Evolutionary conservation across 2,113 vertebrate genomes (phyloP), one percentile per base, ranked within the genome.

Genomic region (Andinoacara biseriatus): DNA sequence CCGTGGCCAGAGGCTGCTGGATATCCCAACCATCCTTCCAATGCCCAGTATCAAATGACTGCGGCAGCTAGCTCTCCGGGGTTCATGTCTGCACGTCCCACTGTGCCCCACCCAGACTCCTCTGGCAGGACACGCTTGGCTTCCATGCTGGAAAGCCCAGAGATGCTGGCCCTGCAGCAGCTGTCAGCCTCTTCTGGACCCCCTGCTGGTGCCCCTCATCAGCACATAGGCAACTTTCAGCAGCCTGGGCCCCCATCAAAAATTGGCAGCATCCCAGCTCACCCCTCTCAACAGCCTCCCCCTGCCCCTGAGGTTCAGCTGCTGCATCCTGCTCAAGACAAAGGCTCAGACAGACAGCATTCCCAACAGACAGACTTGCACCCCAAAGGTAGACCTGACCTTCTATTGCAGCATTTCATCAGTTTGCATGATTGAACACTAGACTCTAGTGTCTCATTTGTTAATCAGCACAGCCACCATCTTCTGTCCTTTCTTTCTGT

Each of bases 81-180:
- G 29, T 85, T 90, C 15, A 54, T 86, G 84, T 80, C 93, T 3
- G 52, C 93, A 63, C 84, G 80, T 69, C 82, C 87, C 80, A 63
- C 89, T 91, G 0, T 31, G 87, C 0, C 79, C 94, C 0, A 79
- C 93, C 75, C 96, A 92, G 95, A 96, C 82, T 95, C 96, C 63
- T 86, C 90, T 46, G 62, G 89, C 8, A 95, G 96, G 87, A 96
- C 96, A 18, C 93, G 93, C 72, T 96, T 96, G 84, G 95, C 96
- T 82, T 99, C 98, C 74, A 99, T 99, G 98, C 95, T 99, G 96
- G 97, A 99, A 92, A 99, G 98, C 94, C 98, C 98, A 0, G 98
- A 99, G 94, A 99, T 99, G 98, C 96, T 98, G 3, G 98, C 97
- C 91, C 97, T 99, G 95, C 98, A 99, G 95, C 98, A 98, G 95